phyloP scores from a whole-genome alignment of 2,797 vertebrate genomes.

The Aldrovandia affinis region DNA sequence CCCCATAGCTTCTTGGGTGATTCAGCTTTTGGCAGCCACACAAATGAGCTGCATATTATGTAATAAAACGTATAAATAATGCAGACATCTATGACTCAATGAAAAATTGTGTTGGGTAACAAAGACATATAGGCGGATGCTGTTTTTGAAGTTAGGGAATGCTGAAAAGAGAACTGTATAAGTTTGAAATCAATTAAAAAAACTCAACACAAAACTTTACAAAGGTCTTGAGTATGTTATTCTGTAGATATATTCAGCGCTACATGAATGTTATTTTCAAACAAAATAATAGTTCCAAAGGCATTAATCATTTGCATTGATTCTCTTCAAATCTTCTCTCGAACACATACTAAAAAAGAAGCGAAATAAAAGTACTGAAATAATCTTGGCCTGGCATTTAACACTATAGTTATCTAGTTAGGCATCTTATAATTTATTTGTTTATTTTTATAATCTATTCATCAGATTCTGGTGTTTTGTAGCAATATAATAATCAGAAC shows the following conservation, averaged over 20 bases:
- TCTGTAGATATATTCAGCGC: not conserved
- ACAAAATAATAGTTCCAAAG: not conserved
- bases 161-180: constrained; percentile 30
- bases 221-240: not conserved
- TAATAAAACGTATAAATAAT: not conserved
- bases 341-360: not conserved
- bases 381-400: too few relatives aligned
- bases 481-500: not conserved
- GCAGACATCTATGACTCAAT: constrained; percentile 42
- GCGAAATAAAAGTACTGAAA: not conserved
- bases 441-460: not conserved
- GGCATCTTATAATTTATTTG: not conserved
- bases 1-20: constrained; percentile 36
- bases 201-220: not conserved
- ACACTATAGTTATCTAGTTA: too few relatives aligned
- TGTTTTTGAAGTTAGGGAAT: not conserved
- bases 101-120: constrained; percentile 32
- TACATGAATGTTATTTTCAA: not conserved
- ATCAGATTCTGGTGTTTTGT: not conserved
- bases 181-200: constrained; percentile 25
- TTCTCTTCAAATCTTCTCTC: not conserved
- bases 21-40: not conserved
- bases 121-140: not conserved
- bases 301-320: too few relatives aligned
- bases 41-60: not conserved